Base-by-base conservation (phyloP, 2,888 invertebrate species). In the Argynnis bischoffii region DNA sequence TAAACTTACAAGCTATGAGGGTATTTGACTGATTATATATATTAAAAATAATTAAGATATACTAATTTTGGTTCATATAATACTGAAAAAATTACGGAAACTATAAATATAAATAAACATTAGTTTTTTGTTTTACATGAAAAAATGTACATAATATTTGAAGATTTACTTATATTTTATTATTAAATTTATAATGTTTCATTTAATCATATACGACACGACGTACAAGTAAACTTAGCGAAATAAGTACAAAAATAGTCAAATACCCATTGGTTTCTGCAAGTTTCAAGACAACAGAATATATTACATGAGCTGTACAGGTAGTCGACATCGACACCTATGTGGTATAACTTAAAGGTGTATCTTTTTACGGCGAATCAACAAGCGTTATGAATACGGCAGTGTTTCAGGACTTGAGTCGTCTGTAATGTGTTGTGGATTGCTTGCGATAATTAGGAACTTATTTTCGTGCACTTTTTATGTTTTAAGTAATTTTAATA, bases 351-450 rank as follows among this genome's bases (percentile, higher is more conserved):
- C 48, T 61, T 41, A 16, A n/a, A 16, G 14, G 55, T 50, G 48
- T 35, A 47, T n/a, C 15, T 65, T 15, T 48, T 41, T 46, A 53
- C 26, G 54, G 46, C 41, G 66, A 66, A 46, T 54, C 41, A 13
- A 48, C 59, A 66, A 59, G 59, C 66, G 54, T 59, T 57, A 60
- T 55, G 54, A n/a, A 41, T 66, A 59, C 65, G 65, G 65, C 65
- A 65, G 65, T 65, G 65, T 59, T 65, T 59, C 31, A 54, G 53
- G 57, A 54, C 41, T 59, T 15, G 59, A 60, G 59, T 65, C 56
- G 21, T 18, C 41, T 51, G 57, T 65, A 46, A 21, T 57, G 51
- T 53, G 16, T 59, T 59, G 57, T 59, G 59, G 59, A 59, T 47
- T 59, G 59, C 48, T 59, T 48, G 48, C 48, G 59, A 59, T 48